A percentile compares a stretch with the other conserved stretches of the same genome.
phyloP scores from a whole-genome alignment of 2,888 invertebrate species.

The Pseudococcus longispinus region DNA sequence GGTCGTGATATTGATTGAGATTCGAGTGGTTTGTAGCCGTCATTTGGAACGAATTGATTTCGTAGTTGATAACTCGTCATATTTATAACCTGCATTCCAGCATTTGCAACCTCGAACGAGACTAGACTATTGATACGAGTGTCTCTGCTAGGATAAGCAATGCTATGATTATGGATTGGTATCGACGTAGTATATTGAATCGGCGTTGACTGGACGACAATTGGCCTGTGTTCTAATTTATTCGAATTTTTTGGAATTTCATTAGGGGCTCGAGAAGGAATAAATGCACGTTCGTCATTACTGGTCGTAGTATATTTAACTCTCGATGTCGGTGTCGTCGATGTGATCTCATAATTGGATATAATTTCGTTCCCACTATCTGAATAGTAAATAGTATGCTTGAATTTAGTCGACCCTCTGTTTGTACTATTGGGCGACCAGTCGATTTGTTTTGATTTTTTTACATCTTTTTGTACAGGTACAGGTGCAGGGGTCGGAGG shows the following conservation, averaged over 20 bases:
- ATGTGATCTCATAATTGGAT: not conserved
- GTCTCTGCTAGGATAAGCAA: not conserved
- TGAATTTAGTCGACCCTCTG: conserved; percentile 49
- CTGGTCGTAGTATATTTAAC: not conserved
- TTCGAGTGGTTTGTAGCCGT: not conserved
- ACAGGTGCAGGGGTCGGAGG: not conserved
- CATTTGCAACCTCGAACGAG: not conserved
- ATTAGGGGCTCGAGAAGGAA: not conserved
- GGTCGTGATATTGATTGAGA: not conserved
- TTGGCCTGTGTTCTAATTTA: conserved; percentile 5
- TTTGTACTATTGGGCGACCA: not conserved
- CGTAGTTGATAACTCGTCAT: not conserved
- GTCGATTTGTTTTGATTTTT: conserved; percentile 15
- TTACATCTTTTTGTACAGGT: not conserved
- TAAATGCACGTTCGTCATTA: not conserved
- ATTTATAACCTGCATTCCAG: conserved; percentile 41
- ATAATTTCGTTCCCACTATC: conserved; percentile 25
- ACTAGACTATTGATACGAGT: not conserved
- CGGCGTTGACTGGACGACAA: conserved; percentile 32
- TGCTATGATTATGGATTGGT: not conserved
- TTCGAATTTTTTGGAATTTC: not conserved
- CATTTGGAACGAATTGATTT: not conserved
- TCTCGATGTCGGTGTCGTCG: not conserved
- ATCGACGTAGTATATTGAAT: not conserved
- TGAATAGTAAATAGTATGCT: conserved; percentile 38